phyloP scores from a whole-genome alignment of 2,797 vertebrate species.

The Onychomys torridus region DNA sequence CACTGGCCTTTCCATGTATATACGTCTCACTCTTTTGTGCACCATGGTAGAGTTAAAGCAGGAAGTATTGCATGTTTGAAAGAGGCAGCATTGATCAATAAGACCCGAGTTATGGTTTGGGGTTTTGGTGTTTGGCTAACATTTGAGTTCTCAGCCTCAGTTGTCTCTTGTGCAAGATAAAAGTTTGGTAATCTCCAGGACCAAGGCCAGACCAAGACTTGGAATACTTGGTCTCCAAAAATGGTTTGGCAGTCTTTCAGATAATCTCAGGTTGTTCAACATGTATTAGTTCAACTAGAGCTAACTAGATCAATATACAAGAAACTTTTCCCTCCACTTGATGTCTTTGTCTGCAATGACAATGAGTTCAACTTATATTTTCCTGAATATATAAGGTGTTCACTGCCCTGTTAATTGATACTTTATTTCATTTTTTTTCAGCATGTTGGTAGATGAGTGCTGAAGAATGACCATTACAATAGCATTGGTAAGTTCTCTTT shows the following conservation, averaged over 20 bases:
- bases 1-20: not conserved
- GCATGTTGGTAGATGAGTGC: not conserved
- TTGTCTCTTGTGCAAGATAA: not conserved
- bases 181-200: conserved; percentile 11
- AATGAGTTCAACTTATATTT: conserved; percentile 22
- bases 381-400: not conserved
- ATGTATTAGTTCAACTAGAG: not conserved
- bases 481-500: not conserved
- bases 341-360: not conserved
- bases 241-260: conserved; percentile 13
- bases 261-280: not conserved
- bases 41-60: not conserved
- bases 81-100: not conserved
- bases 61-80: not conserved
- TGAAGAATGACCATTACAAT: not conserved
- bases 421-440: not conserved
- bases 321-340: not conserved
- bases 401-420: not conserved
- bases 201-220: not conserved
- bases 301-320: not conserved
- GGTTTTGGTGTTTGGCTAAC: not conserved
- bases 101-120: not conserved
- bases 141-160: not conserved
- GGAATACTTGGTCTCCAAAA: not conserved
- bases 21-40: not conserved